Evolutionary conservation across 2,797 vertebrate genomes (phyloP), one percentile per base, ranked within the genome.

Genomic region (Microcaecilia unicolor): DNA sequence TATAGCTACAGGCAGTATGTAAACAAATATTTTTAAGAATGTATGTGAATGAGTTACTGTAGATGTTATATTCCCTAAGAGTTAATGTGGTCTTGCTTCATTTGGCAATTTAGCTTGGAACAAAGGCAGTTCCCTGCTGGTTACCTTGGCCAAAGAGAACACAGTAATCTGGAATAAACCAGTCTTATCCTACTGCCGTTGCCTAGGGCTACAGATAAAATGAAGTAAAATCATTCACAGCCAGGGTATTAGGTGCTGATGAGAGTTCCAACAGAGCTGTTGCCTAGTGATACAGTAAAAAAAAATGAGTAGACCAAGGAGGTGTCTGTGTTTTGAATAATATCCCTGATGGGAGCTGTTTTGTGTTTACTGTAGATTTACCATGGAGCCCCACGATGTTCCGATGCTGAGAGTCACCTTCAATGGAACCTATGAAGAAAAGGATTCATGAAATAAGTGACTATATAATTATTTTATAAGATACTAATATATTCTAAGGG

Each of bases 321-420:
- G 55, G 50, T 60, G 37, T 42, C 29, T 5, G 48, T 55, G 51
- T 40, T 34, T 48, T 55, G 61, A 56, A 53, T 41, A 58, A 49
- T 39, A 48, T 39, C 49, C 50, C 43, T 6, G 2, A 40, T 40
- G 41, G 9, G 43, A 31, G 18, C 17, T 21, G 31, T 40, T 50
- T 58, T 46, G 55, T 41, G 44, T 45, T 52, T 70, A 58, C 35
- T 37, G 70, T 37, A 90, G 76, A 28, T 87, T 89, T 52, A 63
- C 76, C 89, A 95, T 88, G 67, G 84, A 83, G 48, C 91, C 90
- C 92, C 93, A 95, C 6, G 86, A 88, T 58, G 70, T 84, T 54
- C 93, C 91, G 20, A 58, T 61, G 47, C 78, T 89, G 55, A 97
- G 58, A 25, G 58, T 85, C 71, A 95, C 90, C 81, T 88, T 95